phyloP scores from a whole-genome alignment of 1,140 invertebrate species.

The Tachypleus tridentatus region DNA sequence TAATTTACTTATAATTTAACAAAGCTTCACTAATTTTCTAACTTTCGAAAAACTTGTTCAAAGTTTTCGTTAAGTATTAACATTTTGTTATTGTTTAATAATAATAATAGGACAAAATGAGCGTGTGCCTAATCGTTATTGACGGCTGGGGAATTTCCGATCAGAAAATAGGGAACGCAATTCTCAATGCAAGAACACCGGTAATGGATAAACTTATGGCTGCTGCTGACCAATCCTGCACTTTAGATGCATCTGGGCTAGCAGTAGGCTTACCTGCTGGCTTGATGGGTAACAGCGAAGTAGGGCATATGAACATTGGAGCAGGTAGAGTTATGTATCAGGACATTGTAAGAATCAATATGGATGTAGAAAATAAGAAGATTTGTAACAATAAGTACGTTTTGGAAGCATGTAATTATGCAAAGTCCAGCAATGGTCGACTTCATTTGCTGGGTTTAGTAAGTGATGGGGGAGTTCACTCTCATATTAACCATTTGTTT shows the following conservation, averaged over 20 bases:
- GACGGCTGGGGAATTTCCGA: constrained; percentile 38
- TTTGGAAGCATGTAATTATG: constrained; percentile 30
- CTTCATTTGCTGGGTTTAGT: constrained; percentile 36
- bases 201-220: constrained; percentile 33
- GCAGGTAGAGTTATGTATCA: constrained; percentile 42
- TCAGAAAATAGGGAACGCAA: constrained; percentile 35
- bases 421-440: constrained; percentile 31
- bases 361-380: constrained; percentile 31
- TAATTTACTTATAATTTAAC: too few species aligned
- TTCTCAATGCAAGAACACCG: constrained; percentile 35
- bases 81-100: too few species aligned
- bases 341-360: constrained; percentile 40
- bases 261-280: constrained; percentile 39
- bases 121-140: constrained; percentile 38
- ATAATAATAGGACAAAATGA: constrained; percentile 15
- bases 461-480: constrained; percentile 41
- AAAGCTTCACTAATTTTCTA: too few species aligned
- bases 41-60: too few species aligned
- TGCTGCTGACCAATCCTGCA: constrained; percentile 31
- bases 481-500: constrained; percentile 40
- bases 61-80: too few species aligned
- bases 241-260: constrained; percentile 38
- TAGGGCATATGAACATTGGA: constrained; percentile 42
- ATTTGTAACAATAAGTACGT: constrained; percentile 32
- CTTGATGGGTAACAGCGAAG: constrained; percentile 43